Evolutionary conservation across 2,888 invertebrate species (phyloP), one percentile per base, ranked within the genome.

Genomic region (Aricia artaxerxes): DNA sequence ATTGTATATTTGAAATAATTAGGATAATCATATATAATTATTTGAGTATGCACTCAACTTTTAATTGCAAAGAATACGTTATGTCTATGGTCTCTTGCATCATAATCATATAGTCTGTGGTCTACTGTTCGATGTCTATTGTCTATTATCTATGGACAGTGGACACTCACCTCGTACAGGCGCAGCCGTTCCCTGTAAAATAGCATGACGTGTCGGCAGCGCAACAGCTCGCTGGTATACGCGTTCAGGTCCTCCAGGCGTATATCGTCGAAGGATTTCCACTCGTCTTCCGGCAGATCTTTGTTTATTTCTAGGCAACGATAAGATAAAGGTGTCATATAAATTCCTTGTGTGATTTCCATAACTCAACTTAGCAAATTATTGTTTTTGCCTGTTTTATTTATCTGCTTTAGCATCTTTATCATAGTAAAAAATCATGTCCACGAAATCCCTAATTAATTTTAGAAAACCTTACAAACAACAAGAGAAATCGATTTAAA

Each of bases 111-210:
- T 35, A 6, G 9, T 73, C 44, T 44, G 24, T 24, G 49, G 49
- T 75, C 49, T 24, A 4, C 24, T 24, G 49, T 49, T 9, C 49
- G 9, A 49, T 49, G 44, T 75, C 31, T 75, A 24, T 75, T 49
- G 49, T 44, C 44, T n/a, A 24, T 44, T 73, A n/a, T 73, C 24
- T 75, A 75, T 75, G 73, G 73, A 24, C 24, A 24, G 24, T 24
- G 24, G 24, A 24, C n/a, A 72, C 77, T 81, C 83, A 96, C 96
- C 93, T 96, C 96, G 85, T 97, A 97, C 0, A 97, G 95, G 81
- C 94, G 91, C n/a, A 97, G 92, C 82, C 97, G 94, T 87, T 97
- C 96, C 83, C 96, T 92, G 86, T 96, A 97, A 86, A 96, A 95
- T 61, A 97, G 89, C 88, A 97, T 95, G 81, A 96, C 96, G 84